Conservation (phyloP, 1,140 invertebrate species). For the Sarcophaga bullata region DNA sequence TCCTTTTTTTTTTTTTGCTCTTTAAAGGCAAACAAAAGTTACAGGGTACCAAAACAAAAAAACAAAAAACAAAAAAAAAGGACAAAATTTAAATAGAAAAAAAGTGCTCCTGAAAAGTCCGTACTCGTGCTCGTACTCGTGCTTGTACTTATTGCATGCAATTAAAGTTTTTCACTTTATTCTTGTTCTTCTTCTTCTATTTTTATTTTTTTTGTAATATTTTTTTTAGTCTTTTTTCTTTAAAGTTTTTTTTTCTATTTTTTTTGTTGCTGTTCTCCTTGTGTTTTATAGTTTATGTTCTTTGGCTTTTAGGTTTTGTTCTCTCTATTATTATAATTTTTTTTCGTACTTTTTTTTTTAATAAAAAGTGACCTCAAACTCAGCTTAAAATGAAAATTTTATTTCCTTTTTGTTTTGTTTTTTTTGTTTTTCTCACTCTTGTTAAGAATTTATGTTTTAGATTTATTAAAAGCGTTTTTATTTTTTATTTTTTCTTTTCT, state of each 20-base stretch:
- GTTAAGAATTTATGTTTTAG: constrained; percentile 12
- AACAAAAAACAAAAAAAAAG: neutral
- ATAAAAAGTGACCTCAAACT: constrained; percentile 14
- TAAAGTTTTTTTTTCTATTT: too few relatives aligned
- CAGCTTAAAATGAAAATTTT: neutral
- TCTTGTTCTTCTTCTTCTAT: neutral
- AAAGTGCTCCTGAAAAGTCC: too few relatives aligned
- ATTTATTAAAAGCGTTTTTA: neutral
- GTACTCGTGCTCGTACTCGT: neutral
- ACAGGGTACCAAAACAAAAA: neutral
- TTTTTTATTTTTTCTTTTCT: too few relatives aligned
- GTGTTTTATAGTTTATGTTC: neutral
- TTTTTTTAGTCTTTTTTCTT: too few relatives aligned
- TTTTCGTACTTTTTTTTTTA: neutral
- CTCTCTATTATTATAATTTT: constrained; percentile 12
- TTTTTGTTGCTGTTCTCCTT: too few relatives aligned
- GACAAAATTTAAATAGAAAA: too few relatives aligned
- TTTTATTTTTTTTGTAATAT: too few relatives aligned
- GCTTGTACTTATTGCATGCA: neutral
- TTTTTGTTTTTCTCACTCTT: neutral
- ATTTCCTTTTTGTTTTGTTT: neutral
- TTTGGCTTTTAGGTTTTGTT: constrained; percentile 24
- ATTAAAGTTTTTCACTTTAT: constrained; percentile 24
- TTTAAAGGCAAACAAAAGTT: constrained; percentile 19
- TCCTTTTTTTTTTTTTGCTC: neutral